Evolutionary conservation across 2,888 invertebrate genomes (phyloP).

Genomic region (Tribolium freemani): DNA sequence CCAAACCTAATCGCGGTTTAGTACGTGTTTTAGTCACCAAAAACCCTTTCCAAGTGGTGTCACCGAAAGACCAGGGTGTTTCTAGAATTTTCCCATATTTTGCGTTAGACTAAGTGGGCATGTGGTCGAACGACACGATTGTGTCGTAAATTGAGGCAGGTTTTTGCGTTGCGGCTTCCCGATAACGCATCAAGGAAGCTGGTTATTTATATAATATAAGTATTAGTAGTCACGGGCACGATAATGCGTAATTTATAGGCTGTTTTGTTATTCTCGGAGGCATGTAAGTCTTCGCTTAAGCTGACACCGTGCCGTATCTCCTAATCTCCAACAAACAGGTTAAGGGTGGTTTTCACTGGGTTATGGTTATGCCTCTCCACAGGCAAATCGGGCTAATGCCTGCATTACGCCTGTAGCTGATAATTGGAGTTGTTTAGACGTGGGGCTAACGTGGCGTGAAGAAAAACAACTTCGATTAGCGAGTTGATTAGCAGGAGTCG

Average conservation of each 20-base stretch:
- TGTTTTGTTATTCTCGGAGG: conserved; percentile 59
- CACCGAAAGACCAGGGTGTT: neutral
- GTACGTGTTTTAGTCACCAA: neutral
- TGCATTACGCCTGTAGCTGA: conserved; percentile 19
- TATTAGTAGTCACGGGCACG: conserved; percentile 55
- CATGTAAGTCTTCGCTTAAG: conserved; percentile 58
- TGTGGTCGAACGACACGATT: conserved; percentile 3
- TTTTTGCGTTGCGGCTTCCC: conserved; percentile 14
- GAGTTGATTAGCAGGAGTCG: conserved; percentile 1
- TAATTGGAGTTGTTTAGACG: conserved; percentile 17
- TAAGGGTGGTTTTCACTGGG: conserved; percentile 39
- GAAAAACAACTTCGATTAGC: neutral
- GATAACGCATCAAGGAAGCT: conserved; percentile 33
- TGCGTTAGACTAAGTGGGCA: neutral
- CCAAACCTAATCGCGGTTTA: neutral
- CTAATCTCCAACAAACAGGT: conserved; percentile 61
- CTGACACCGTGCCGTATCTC: conserved; percentile 65
- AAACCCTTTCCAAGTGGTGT: too few relatives aligned
- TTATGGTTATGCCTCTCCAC: conserved; percentile 35
- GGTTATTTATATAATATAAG: conserved; percentile 42
- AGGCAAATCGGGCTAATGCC: conserved; percentile 31
- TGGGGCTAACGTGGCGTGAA: neutral
- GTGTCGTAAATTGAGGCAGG: conserved; percentile 7
- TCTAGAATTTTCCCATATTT: too few relatives aligned
- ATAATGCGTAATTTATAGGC: conserved; percentile 61